These are phyloP conservation scores for Odontocerum albicorne DNA, from an alignment of 2,888 invertebrate genomes.

Conservation along the genomic window DNA sequence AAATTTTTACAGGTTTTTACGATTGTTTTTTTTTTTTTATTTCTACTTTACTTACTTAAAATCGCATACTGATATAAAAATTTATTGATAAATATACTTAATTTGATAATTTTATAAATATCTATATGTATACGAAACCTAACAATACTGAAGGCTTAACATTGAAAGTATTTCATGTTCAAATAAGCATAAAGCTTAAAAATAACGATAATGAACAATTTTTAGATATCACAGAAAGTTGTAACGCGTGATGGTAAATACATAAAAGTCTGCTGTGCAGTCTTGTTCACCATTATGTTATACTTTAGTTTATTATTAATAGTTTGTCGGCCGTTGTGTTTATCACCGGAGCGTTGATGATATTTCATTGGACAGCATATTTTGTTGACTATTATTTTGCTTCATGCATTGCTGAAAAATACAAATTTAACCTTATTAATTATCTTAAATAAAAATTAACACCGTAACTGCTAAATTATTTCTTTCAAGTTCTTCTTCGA, in stretches of 20 bases:
- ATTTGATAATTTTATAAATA: conserved; percentile 9
- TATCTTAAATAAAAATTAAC: no score
- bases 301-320: conserved; percentile 27
- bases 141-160: conserved; percentile 34
- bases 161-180: conserved; percentile 29
- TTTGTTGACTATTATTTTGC: conserved; percentile 56
- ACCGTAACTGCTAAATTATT: no score
- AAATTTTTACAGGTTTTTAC: no score
- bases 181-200: conserved; percentile 32
- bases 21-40: no score
- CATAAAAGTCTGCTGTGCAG: conserved; percentile 17
- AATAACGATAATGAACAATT: conserved; percentile 34
- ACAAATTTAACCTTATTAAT: no score
- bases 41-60: no score
- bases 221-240: conserved; percentile 36
- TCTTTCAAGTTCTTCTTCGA: no score
- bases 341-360: conserved; percentile 58
- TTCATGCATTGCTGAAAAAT: conserved; percentile 57
- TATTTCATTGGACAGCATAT: conserved; percentile 58
- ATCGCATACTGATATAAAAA: conserved; percentile 13
- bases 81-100: conserved; percentile 16
- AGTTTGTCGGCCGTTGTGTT: conserved; percentile 44
- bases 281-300: conserved; percentile 11
- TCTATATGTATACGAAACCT: conserved; percentile 21
- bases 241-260: conserved; percentile 32